Evolutionary conservation across 2,888 invertebrate species (phyloP).

Genomic region (Sycophila texana): DNA sequence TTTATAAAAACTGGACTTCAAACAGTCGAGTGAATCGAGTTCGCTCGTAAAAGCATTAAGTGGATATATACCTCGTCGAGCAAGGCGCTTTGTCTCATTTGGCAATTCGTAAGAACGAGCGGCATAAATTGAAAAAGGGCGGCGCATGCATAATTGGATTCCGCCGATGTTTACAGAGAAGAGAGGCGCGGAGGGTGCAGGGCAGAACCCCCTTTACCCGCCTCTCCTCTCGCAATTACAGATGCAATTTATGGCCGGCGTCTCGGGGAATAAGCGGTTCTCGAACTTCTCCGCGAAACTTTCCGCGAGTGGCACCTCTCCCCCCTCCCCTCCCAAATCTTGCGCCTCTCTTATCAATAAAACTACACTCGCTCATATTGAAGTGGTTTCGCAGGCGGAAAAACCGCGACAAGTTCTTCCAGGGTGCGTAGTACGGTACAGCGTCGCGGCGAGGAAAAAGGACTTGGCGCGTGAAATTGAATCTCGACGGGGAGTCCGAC

Average conservation of each 20-base stretch:
- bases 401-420: neutral
- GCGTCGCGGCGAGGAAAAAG: constrained; percentile 19
- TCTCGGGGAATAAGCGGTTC: constrained; percentile 1
- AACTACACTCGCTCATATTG: no score
- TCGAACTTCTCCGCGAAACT: neutral
- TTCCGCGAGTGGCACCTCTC: no score
- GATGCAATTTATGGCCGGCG: constrained; percentile 28
- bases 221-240: constrained; percentile 8
- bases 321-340: no score
- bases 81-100: no score
- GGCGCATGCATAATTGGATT: constrained; percentile 17
- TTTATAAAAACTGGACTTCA: no score
- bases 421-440: neutral
- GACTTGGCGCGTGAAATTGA: constrained; percentile 67
- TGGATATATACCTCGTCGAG: no score
- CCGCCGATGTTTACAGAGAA: neutral
- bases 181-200: neutral
- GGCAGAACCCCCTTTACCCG: neutral
- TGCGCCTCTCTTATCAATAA: neutral
- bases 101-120: no score
- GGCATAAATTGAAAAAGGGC: neutral
- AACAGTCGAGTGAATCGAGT: no score
- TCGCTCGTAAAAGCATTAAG: neutral
- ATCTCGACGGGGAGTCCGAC: constrained; percentile 50
- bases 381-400: neutral